Evolutionary conservation across 2,113 vertebrate genomes (phyloP), one percentile per base, ranked within the genome.

Genomic region (Seriola quinqueradiata): DNA sequence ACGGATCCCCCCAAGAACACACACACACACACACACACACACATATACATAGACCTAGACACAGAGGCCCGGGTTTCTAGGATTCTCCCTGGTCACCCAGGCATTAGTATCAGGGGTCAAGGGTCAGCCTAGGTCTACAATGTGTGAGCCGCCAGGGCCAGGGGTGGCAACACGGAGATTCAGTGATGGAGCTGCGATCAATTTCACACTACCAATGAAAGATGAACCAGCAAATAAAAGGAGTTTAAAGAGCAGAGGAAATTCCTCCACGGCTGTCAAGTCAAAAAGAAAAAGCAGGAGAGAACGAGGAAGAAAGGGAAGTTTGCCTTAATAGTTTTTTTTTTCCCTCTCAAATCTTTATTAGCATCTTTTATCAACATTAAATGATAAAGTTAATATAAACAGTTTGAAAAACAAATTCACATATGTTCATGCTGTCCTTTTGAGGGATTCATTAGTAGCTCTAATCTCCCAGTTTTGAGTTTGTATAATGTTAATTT

Each of bases 101-200:
- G 87, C 92, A 86, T 94, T 89, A 89, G 90, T 90, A 85, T 89
- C 57, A 67, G 38, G 55, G 90, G 92, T 93, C 90, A 92, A 52
- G 61, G 93, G 87, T 92, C 75, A 11, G 17, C 42, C 67, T 8
- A 1, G 87, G 70, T 61, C 87, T 75, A 87, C 89, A 92, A 91
- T 93, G 89, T 92, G 57, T 78, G 86, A 83, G 66, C 77, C 21
- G 42, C 61, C 16, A 44, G 75, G 67, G 72, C 77, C 74, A 61
- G 86, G 67, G 89, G 86, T 80, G 84, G 67, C 70, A 85, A 85
- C 85, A 79, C 9, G 34, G 66, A 86, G 86, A 74, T 82, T 82
- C 52, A 75, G 58, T 74, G 79, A 85, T 79, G 77, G 86, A 89
- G 73, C 85, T 89, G 82, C 79, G 89, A 88, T 75, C 79, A 86